Evolutionary conservation across 2,888 invertebrate species (phyloP).

Genomic region (Allygus modestus): DNA sequence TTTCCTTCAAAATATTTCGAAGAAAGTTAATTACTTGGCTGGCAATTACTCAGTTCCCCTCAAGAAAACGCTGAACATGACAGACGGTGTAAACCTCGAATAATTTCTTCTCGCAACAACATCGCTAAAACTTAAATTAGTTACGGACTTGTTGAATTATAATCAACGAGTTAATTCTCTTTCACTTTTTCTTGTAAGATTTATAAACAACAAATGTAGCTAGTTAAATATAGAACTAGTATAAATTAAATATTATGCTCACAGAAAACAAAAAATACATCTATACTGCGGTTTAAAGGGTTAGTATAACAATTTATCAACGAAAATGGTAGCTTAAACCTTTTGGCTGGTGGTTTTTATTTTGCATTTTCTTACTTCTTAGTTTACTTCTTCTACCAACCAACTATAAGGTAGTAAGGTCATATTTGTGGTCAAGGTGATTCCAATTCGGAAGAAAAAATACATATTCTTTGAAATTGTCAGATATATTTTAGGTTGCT

Average conservation of each 20-base stretch:
- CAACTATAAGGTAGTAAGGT: too few species aligned
- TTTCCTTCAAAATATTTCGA: conserved; percentile 16
- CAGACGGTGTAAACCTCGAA: conserved; percentile 30
- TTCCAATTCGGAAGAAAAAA: too few species aligned
- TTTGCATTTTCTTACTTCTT: too few species aligned
- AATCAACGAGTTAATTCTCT: conserved; percentile 23
- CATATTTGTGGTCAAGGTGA: too few species aligned
- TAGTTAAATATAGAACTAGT: background rate
- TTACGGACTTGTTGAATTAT: conserved; percentile 16
- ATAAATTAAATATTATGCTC: conserved; percentile 9
- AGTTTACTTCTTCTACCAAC: too few species aligned
- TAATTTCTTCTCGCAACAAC: conserved; percentile 45
- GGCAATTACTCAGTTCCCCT: conserved; percentile 11
- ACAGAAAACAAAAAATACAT: too few species aligned
- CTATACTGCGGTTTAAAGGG: too few species aligned
- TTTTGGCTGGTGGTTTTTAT: too few species aligned
- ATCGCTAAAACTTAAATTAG: conserved; percentile 35
- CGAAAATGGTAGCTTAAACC: too few species aligned
- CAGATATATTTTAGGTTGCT: too few species aligned
- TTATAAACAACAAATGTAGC: background rate
- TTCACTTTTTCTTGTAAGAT: background rate
- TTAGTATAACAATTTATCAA: too few species aligned
- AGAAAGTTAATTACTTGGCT: conserved; percentile 14
- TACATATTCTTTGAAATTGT: too few species aligned
- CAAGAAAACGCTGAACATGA: conserved; percentile 8